phyloP scores from a whole-genome alignment of 2,888 invertebrate genomes.

The Ectemnius cavifrons region DNA sequence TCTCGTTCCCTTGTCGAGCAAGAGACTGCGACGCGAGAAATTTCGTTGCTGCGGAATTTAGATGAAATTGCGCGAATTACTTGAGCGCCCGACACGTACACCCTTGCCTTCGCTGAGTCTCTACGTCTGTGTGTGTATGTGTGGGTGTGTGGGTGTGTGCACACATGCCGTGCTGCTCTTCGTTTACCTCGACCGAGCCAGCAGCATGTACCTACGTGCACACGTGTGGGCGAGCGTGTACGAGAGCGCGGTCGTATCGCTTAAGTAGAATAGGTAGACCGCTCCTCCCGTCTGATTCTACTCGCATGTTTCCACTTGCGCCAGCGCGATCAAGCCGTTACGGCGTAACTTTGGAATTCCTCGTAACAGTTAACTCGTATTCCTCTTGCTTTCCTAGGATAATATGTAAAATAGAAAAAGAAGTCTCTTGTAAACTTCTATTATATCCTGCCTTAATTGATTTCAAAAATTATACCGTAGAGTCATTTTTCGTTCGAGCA shows the following conservation, averaged over 20 bases:
- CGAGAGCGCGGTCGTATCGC: too few relatives aligned
- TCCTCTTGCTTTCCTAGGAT: too few relatives aligned
- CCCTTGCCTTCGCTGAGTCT: neutral
- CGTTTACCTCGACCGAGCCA: neutral
- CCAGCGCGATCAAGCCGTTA: too few relatives aligned
- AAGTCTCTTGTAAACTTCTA: too few relatives aligned
- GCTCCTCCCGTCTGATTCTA: too few relatives aligned
- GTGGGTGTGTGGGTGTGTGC: constrained; percentile 23
- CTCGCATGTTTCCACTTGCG: too few relatives aligned
- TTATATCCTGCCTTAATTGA: too few relatives aligned
- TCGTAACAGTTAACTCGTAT: too few relatives aligned
- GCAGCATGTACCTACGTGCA: neutral
- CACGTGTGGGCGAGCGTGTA: too few relatives aligned
- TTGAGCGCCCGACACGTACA: constrained; percentile 50
- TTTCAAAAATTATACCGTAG: neutral
- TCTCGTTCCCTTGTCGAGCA: constrained; percentile 27
- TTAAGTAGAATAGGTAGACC: too few relatives aligned
- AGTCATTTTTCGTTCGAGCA: constrained; percentile 18
- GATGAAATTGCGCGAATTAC: constrained; percentile 78
- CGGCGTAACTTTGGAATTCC: too few relatives aligned
- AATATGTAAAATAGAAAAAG: too few relatives aligned
- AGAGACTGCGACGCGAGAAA: constrained; percentile 67
- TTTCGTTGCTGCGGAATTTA: constrained; percentile 75
- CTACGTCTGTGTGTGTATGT: constrained; percentile 18
- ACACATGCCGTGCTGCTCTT: neutral